Evolutionary conservation across 2,888 invertebrate genomes (phyloP).

Genomic region (Aplocera efformata): DNA sequence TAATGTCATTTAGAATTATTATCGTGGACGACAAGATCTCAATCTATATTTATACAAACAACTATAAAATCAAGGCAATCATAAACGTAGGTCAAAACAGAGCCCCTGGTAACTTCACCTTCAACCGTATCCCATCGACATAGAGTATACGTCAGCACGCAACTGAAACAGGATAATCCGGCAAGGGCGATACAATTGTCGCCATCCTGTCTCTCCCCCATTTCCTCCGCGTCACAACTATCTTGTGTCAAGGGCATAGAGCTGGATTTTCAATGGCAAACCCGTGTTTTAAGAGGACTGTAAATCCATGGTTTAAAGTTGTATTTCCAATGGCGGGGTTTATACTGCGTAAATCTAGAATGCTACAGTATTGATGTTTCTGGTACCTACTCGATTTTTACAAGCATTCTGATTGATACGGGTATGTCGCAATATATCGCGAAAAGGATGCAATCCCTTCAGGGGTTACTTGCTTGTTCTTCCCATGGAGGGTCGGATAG

Average conservation of each 20-base stretch:
- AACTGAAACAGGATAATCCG: conserved; percentile 53
- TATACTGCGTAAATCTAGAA: conserved; percentile 17
- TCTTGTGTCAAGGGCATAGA: conserved; percentile 28
- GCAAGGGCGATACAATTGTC: conserved; percentile 71
- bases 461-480: too few species aligned
- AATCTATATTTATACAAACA: too few species aligned
- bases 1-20: too few species aligned
- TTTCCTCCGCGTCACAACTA: conserved; percentile 42
- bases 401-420: too few species aligned
- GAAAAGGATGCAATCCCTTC: too few species aligned
- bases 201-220: conserved; percentile 62
- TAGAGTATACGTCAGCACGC: conserved; percentile 20
- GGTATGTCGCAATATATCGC: too few species aligned
- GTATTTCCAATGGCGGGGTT: neutral
- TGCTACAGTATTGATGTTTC: too few species aligned
- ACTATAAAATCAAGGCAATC: too few species aligned
- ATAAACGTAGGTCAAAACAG: neutral
- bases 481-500: too few species aligned
- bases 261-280: conserved; percentile 27
- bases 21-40: too few species aligned
- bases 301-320: conserved; percentile 17
- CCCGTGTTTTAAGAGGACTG: conserved; percentile 32
- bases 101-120: neutral
- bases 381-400: too few species aligned
- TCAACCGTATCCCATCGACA: conserved; percentile 1